Conservation (phyloP, 2,113 vertebrate genomes). For the Malurus alboscapulatus region DNA sequence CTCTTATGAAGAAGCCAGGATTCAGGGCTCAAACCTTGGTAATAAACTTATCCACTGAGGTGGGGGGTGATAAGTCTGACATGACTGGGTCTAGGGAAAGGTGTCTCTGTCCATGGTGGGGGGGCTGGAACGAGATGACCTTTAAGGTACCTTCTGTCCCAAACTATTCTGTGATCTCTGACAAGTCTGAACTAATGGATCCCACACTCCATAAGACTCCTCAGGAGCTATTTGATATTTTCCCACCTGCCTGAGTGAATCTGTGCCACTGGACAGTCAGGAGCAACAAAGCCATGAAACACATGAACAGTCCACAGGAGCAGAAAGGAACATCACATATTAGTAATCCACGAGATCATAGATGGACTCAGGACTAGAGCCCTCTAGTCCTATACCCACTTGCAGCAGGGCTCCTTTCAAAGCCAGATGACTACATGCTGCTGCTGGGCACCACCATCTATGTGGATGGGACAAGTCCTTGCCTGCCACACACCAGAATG, state of each 20-base stretch:
- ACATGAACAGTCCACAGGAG: background rate
- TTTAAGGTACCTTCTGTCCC: background rate
- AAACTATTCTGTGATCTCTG: background rate
- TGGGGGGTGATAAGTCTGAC: background rate
- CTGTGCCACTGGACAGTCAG: background rate
- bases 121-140: background rate
- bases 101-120: background rate
- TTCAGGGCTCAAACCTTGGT: background rate
- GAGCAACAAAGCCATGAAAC: background rate
- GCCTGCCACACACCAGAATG: fast-evolving
- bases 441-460: background rate
- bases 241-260: background rate
- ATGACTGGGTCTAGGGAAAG: background rate
- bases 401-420: background rate
- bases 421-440: background rate
- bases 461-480: background rate
- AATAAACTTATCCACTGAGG: background rate
- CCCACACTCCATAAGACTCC: background rate
- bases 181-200: background rate
- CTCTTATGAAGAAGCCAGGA: background rate
- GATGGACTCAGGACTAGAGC: background rate
- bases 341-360: background rate
- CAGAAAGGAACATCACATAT: fast-evolving
- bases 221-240: background rate
- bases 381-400: background rate